phyloP scores from a whole-genome alignment of 2,113 vertebrate species.

The Gavialis gangeticus region DNA sequence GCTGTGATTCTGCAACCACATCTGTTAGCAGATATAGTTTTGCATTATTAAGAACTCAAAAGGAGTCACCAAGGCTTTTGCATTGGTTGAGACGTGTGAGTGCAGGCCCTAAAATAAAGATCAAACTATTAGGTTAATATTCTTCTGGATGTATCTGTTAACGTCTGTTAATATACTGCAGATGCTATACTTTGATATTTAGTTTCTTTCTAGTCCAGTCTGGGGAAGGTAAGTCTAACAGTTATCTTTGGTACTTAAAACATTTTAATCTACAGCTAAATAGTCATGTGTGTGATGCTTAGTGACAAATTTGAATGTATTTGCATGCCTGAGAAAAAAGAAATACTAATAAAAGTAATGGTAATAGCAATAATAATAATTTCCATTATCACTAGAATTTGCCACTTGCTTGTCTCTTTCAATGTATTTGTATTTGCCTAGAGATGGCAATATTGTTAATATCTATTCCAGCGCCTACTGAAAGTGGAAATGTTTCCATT shows the following conservation, averaged over 20 bases:
- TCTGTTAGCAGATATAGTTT: slow-evolving; percentile 16
- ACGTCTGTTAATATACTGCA: background rate
- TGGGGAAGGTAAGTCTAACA: background rate
- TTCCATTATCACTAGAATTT: no score
- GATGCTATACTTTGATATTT: background rate
- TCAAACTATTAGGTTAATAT: background rate
- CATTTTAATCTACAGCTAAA: background rate
- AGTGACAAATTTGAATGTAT: no score
- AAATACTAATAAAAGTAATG: no score
- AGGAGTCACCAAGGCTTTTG: no score
- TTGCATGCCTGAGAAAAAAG: no score
- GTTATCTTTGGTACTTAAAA: background rate
- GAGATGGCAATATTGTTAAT: background rate
- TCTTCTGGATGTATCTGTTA: background rate
- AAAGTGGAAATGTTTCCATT: background rate
- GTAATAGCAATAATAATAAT: no score
- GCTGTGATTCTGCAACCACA: background rate
- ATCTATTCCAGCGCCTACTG: background rate
- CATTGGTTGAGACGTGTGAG: background rate
- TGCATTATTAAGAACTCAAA: background rate
- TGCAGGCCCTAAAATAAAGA: background rate
- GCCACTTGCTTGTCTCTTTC: background rate
- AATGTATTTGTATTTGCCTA: background rate
- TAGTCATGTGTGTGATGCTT: background rate
- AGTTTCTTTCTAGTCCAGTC: background rate